phyloP scores from a whole-genome alignment of 2,113 vertebrate genomes.

The Xiphorhynchus elegans region DNA sequence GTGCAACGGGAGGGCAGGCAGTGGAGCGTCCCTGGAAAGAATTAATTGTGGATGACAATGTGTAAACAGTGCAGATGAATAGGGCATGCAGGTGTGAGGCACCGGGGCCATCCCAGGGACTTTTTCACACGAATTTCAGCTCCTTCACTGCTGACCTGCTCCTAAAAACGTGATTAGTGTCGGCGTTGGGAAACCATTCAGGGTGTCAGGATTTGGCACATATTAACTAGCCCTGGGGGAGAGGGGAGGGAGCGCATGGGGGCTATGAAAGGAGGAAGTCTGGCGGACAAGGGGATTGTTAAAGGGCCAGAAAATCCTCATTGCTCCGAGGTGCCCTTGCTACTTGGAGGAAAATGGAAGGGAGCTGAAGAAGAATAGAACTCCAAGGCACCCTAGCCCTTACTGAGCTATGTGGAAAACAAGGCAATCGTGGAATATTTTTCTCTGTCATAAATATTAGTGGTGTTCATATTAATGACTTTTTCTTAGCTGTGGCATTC shows the following conservation, averaged over 20 bases:
- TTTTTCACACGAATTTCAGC: constrained; percentile 79
- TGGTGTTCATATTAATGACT: neutral
- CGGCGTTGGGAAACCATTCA: constrained; percentile 73
- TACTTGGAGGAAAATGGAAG: constrained; percentile 19
- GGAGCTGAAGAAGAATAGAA: neutral
- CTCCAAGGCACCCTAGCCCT: neutral
- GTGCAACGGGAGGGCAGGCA: constrained; percentile 75
- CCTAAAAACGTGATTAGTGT: constrained; percentile 74
- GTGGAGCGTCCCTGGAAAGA: constrained; percentile 78
- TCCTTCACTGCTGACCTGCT: constrained; percentile 76
- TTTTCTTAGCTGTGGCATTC: neutral
- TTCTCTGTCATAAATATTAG: constrained; percentile 5
- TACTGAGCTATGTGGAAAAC: neutral
- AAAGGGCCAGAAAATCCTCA: constrained; percentile 58
- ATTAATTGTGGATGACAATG: constrained; percentile 84
- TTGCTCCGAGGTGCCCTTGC: neutral
- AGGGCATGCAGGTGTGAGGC: constrained; percentile 83
- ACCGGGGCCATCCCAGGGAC: constrained; percentile 71
- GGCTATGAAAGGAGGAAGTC: constrained; percentile 64
- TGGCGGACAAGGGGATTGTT: constrained; percentile 48
- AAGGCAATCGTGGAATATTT: neutral
- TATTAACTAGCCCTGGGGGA: constrained; percentile 62
- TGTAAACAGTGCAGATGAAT: constrained; percentile 84
- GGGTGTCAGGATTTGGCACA: constrained; percentile 74
- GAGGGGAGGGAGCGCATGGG: constrained; percentile 21